phyloP scores from a whole-genome alignment of 2,113 vertebrate genomes.

The Platanista minor region DNA sequence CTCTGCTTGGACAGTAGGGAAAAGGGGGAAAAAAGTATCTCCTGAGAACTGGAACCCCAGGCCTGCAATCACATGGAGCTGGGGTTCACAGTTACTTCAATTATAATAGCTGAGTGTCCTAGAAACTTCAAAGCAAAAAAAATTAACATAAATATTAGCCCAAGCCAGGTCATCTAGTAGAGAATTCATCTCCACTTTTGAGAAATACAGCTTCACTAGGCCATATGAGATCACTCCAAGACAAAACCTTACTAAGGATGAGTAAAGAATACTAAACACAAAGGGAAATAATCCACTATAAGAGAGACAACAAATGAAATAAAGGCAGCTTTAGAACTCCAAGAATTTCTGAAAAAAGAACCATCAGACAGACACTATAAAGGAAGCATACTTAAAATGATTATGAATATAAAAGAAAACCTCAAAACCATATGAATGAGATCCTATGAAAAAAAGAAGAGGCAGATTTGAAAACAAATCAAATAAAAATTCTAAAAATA shows the following conservation, averaged over 20 bases:
- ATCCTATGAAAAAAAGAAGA: not conserved
- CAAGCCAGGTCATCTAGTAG: not conserved
- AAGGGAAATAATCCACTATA: not conserved
- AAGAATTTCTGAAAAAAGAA: conserved; percentile 7
- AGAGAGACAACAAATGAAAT: not conserved
- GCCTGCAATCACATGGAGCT: not conserved
- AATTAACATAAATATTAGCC: conserved; percentile 39
- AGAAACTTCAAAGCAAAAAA: conserved; percentile 4
- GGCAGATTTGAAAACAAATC: not conserved
- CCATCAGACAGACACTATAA: not conserved
- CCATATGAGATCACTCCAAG: not conserved
- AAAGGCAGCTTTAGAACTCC: not conserved
- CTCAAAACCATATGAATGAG: not conserved
- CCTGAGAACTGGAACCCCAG: not conserved
- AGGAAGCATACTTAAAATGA: not conserved
- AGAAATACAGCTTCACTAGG: not conserved
- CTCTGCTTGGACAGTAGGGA: not conserved
- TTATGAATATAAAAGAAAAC: conserved; percentile 10
- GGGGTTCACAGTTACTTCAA: not conserved
- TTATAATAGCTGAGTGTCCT: not conserved
- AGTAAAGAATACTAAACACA: not conserved
- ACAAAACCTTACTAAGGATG: not conserved
- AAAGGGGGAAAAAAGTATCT: not conserved
- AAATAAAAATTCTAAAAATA: conserved; percentile 7
- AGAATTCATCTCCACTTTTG: not conserved